Base-by-base conservation (phyloP, 2,113 vertebrate species). In the Lophotis ruficrista region DNA sequence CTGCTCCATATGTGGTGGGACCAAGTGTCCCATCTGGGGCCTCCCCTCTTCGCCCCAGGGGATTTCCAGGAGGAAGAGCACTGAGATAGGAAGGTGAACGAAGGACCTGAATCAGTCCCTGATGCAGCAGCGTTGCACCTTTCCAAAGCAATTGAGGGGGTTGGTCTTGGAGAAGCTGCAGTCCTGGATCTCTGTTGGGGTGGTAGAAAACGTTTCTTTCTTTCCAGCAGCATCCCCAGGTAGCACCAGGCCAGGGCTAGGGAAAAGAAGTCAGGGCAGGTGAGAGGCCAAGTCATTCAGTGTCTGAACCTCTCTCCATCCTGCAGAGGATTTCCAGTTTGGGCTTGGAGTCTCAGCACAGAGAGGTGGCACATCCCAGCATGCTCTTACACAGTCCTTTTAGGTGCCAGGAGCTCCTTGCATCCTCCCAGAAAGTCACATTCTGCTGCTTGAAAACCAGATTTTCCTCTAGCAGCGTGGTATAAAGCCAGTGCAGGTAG, bases 161-260 rank as follows among this genome's bases (percentile, higher is more conserved):
- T 98, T 98, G 0, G 98, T 98, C 38, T 98, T 96, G 0, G 99
- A 99, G 94, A 97, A 99, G 41, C 98, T 99, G 20, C 97, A 98
- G 97, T 99, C 98, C 11, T 99, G 98, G 53, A 99, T 57, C 1
- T 98, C 98, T 97, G 96, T 98, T 5, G 98, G 98, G 7, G 98
- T 98, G 23, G 97, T 98, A 65, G 96, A 96, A 96, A 99, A 99
- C 10, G 96, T 97, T 3, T 98, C 95, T 64, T 98, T 98, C 76
- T 98, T 94, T 99, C 98, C 94, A 99, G 95, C 95, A 99, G 97
- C 97, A 99, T 97, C 57, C 98, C 98, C 21, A 99, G 90, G 28
- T 98, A 99, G 96, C 98, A 99, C 98, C 98, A 99, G 94, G 98
- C 93, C 33, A 99, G 96, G 79, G 98, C 98, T 98, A 77, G 45